Evolutionary conservation across 2,113 vertebrate species (phyloP).

Genomic region (Formicarius rufipectus): DNA sequence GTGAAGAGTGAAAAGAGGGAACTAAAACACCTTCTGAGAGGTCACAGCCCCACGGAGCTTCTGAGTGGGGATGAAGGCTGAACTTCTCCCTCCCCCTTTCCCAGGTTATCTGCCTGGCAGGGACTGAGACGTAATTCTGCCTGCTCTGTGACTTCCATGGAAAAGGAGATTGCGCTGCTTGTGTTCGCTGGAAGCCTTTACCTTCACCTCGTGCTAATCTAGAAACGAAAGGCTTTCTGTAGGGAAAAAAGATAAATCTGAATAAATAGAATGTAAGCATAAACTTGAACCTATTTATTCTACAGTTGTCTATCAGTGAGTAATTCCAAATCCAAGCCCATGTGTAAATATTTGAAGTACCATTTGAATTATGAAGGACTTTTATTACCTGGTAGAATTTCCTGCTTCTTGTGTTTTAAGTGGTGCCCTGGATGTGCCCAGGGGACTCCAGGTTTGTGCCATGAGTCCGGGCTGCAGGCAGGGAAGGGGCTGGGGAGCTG

Average conservation of each 20-base stretch:
- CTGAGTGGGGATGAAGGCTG: background rate
- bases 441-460: background rate
- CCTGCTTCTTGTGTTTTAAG: background rate
- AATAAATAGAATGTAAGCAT: background rate
- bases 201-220: background rate
- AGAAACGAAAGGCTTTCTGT: background rate
- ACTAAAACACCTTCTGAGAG: background rate
- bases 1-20: background rate
- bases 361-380: background rate
- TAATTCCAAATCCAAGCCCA: background rate
- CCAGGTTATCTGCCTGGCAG: background rate
- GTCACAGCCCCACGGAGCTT: background rate
- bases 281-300: background rate
- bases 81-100: background rate
- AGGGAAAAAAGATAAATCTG: background rate
- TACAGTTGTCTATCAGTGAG: background rate
- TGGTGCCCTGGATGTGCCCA: background rate
- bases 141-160: background rate
- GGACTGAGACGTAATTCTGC: background rate
- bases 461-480: background rate
- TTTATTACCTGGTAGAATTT: slow-evolving; percentile 33
- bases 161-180: background rate
- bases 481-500: background rate
- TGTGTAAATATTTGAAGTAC: slow-evolving; percentile 61
- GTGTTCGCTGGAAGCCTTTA: background rate